Percentiles rank a stretch among this genome's conserved stretches.
Conservation (phyloP, 30 jellyfish, hydroid and myxozoan species). For the Pseudorhiza aurosa region DNA sequence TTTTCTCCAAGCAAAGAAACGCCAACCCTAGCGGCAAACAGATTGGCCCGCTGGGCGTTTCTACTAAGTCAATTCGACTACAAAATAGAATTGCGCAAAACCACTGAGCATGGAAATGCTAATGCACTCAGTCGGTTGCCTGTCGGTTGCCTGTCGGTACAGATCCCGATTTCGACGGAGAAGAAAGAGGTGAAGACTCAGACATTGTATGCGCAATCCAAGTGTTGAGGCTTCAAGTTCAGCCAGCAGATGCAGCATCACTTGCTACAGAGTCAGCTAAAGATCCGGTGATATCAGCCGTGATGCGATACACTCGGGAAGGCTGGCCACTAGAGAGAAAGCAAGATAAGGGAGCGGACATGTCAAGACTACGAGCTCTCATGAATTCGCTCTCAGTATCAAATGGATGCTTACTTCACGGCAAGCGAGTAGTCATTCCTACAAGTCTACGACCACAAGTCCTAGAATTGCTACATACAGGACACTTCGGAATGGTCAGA, state of each 20-base stretch:
- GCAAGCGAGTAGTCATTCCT: too few species aligned
- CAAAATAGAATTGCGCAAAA: constrained; percentile 9
- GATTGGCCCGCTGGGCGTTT: constrained; percentile 69
- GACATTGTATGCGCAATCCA: not conserved
- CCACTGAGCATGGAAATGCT: constrained; percentile 40
- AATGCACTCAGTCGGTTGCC: constrained; percentile 25
- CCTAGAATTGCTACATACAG: too few species aligned
- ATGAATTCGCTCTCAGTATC: too few species aligned
- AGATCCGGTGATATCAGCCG: not conserved
- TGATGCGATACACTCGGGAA: constrained; percentile 4
- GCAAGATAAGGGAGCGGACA: constrained; percentile 7
- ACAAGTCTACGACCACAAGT: too few species aligned
- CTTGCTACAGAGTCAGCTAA: constrained; percentile 24
- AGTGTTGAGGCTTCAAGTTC: not conserved
- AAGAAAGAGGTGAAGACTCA: constrained; percentile 9
- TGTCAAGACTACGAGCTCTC: constrained; percentile 18
- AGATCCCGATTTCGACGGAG: constrained; percentile 1
- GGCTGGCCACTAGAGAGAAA: constrained; percentile 22
- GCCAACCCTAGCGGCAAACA: constrained; percentile 73
- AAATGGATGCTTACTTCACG: too few species aligned
- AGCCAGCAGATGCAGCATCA: constrained; percentile 11
- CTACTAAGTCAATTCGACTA: constrained; percentile 31
- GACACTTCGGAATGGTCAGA: too few species aligned
- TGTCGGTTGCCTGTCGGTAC: too few species aligned
- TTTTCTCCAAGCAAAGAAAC: too few species aligned